Conservation (phyloP, 2,888 invertebrate genomes). For the Apamea anceps region DNA sequence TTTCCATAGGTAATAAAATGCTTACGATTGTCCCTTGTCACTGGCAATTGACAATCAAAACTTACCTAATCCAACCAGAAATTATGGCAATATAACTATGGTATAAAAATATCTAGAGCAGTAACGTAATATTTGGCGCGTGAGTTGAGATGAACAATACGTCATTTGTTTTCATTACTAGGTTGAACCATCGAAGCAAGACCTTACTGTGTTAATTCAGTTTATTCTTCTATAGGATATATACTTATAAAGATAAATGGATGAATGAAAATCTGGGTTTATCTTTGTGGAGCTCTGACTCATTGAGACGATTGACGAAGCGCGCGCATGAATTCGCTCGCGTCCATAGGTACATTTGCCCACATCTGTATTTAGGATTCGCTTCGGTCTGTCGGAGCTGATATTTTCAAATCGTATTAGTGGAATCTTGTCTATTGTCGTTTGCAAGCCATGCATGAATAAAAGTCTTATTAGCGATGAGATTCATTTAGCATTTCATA, state of each 20-base stretch:
- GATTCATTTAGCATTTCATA: not conserved
- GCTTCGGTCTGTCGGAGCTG: not conserved
- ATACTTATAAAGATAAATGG: not conserved
- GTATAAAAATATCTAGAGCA: conserved; percentile 42
- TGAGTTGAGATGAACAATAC: conserved; percentile 50
- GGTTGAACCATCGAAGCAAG: conserved; percentile 14
- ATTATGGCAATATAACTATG: conserved; percentile 18
- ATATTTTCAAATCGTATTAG: not conserved
- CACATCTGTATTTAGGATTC: not conserved
- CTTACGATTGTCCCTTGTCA: not conserved
- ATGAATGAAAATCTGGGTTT: conserved; percentile 24
- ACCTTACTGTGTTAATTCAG: conserved; percentile 21
- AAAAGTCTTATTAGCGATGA: not conserved
- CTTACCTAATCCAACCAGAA: conserved; percentile 2
- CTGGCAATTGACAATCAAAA: not conserved
- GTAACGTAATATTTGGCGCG: conserved; percentile 39
- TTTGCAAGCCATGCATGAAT: not conserved
- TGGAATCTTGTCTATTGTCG: not conserved
- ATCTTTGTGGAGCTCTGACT: not conserved
- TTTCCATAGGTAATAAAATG: not conserved
- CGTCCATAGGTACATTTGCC: not conserved
- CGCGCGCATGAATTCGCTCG: not conserved
- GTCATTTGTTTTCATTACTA: conserved; percentile 45
- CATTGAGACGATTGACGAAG: not conserved
- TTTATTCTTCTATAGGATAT: conserved; percentile 6